Percentiles rank a stretch among this genome's conserved stretches.
These are phyloP conservation scores for Loxodonta africana DNA, from an alignment of 2,113 vertebrate genomes.

Conservation along the genomic window DNA sequence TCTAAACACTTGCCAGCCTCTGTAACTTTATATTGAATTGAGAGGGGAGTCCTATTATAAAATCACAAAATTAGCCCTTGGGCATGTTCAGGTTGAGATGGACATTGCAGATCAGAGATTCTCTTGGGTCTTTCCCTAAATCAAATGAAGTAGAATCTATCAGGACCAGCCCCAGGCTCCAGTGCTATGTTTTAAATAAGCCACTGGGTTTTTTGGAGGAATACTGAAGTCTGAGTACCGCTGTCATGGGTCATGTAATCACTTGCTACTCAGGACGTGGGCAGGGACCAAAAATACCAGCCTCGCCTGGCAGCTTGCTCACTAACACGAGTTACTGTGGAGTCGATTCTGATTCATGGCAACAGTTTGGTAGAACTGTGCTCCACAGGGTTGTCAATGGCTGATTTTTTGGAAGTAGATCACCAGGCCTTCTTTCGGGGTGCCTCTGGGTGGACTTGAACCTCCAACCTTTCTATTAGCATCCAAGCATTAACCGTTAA, in stretches of 20 bases:
- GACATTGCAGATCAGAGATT: not conserved
- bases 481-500: not conserved
- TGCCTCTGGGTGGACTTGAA: not conserved
- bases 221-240: not conserved
- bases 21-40: not conserved
- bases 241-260: fast-evolving
- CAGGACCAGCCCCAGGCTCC: no score
- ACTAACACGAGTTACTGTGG: not conserved
- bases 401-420: not conserved
- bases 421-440: not conserved
- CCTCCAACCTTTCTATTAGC: not conserved
- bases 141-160: not conserved
- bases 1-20: not conserved
- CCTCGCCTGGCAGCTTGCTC: not conserved
- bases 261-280: not conserved
- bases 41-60: not conserved
- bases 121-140: not conserved
- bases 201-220: not conserved
- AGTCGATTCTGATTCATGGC: not conserved
- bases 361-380: not conserved
- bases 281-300: not conserved
- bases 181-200: not conserved
- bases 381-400: not conserved
- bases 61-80: not conserved
- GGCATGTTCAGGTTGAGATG: not conserved